A percentile compares a stretch with the other conserved stretches of the same genome.
These are phyloP conservation scores for Eublepharis macularius DNA, from an alignment of 2,113 vertebrate species.

Conservation along the genomic window DNA sequence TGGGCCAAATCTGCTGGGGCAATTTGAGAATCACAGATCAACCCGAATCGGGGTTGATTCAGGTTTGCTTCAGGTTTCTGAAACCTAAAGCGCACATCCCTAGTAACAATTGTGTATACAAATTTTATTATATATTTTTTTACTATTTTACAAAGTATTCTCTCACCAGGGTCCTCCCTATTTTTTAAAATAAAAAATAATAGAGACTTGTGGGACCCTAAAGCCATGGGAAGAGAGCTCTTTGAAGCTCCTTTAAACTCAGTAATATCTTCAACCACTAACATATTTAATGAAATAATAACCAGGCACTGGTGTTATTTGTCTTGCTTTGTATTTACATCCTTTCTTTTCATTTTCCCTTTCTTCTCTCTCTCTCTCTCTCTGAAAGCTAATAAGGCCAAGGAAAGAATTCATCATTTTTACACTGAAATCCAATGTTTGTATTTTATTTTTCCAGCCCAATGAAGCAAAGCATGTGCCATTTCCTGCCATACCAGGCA, in stretches of 20 bases:
- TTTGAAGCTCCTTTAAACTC: background rate
- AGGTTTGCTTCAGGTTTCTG: too few species aligned
- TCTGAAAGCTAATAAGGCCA: constrained; percentile 6
- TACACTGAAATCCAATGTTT: constrained; percentile 9
- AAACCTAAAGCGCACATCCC: too few species aligned
- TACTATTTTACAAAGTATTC: too few species aligned
- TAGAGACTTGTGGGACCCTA: too few species aligned
- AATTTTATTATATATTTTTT: too few species aligned
- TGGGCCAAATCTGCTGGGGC: too few species aligned
- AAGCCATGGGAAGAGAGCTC: too few species aligned
- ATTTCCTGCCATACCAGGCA: fast-evolving
- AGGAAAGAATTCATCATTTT: constrained; percentile 21
- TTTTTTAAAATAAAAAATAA: too few species aligned
- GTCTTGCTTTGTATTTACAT: background rate
- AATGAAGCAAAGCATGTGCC: constrained; percentile 14
- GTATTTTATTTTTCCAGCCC: constrained; percentile 31
- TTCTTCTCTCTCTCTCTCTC: background rate
- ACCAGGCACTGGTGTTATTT: background rate
- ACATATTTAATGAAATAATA: background rate
- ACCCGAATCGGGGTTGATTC: too few species aligned
- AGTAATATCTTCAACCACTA: background rate
- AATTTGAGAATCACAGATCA: too few species aligned
- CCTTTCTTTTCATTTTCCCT: background rate
- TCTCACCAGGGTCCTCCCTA: too few species aligned
- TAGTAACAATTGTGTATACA: too few species aligned